Evolutionary conservation across 2,113 vertebrate species (phyloP), one percentile per base, ranked within the genome.

Genomic region (Percina caprodes): DNA sequence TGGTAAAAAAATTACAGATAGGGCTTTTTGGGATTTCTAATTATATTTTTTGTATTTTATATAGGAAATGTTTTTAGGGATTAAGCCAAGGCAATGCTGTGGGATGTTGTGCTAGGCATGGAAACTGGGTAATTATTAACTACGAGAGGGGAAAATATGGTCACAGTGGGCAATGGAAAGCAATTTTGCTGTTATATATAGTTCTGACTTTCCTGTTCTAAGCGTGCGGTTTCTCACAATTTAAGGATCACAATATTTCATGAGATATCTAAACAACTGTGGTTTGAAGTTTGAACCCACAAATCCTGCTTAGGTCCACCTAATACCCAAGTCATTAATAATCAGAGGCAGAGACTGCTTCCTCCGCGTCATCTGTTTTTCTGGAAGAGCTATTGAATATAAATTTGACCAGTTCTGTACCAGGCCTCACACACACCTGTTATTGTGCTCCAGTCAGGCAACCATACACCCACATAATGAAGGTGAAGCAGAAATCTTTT

Each of bases 81-180:
- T 84, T 60, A 51, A 65, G 23, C 35, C 1, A 16, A 77, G 51
- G 66, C 80, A 77, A 60, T 6, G n/a, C 19, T 35, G 62, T 5
- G 49, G 65, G 49, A 54, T 49, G 72, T 68, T 77, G 71, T 56
- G 45, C 82, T 74, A 30, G 74, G 75, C 82, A 62, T 81, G 82
- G 61, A 83, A 87, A 77, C 59, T 39, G 46, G 79, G 21, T 91
- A 94, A 93, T 93, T 21, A 94, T 95, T 95, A 94, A 94, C 93
- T 1, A 54, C 68, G 51, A 66, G 83, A 62, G 77, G 88, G 83
- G 83, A 72, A 92, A 87, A 92, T 83, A 83, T 75, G 91, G 93
- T 84, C 86, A 79, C 58, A 78, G 59, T 79, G 68, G 86, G 52
- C 75, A 26, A 33, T 80, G 54, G 80, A 74, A 78, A 86, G 74